Base-by-base conservation (phyloP, 2,888 invertebrate species). In the Trisateles emortualis region DNA sequence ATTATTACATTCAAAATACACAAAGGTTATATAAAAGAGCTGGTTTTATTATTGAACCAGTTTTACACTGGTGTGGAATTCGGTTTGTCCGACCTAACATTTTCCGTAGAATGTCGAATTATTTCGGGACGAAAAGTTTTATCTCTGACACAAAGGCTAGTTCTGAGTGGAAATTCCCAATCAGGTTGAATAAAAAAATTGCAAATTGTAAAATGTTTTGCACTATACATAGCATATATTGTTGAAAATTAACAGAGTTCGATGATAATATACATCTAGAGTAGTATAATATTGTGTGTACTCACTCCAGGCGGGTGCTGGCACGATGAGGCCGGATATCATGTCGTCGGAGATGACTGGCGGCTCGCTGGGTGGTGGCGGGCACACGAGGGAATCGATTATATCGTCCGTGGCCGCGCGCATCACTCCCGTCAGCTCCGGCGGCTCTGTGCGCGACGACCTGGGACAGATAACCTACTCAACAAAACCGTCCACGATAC, bases 261-360 rank as follows among this genome's bases (percentile, higher is more conserved):
- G 14, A 24, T 26, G 5, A 22, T 32, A 9, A n/a, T n/a, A n/a
- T n/a, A n/a, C n/a, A n/a, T n/a, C n/a, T n/a, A 10, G 14, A 10
- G 9, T 38, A 26, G 6, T n/a, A 5, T 13, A 11, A 14, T 36
- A 40, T 16, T 44, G 16, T 33, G 10, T 35, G 57, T 80, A 95
- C 96, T 96, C 92, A 97, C 97, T 97, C 97, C 97, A 97, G 85
- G 98, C 97, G 51, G 99, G 99, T 48, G 98, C 98, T 16, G 99
- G 99, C 64, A 99, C 98, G 87, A 99, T 99, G 82, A 99, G 95
- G 57, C 98, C 98, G 61, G 97, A 98, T 84, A 99, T 97, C 97
- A 98, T 98, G 93, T 98, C 98, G 89, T 98, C 98, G 79, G 97
- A 97, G 91, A 98, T 97, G 84, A 96, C 96, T 53, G 98, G 97